Conservation (phyloP, 2,797 vertebrate genomes). For the Oophaga sylvatica region DNA sequence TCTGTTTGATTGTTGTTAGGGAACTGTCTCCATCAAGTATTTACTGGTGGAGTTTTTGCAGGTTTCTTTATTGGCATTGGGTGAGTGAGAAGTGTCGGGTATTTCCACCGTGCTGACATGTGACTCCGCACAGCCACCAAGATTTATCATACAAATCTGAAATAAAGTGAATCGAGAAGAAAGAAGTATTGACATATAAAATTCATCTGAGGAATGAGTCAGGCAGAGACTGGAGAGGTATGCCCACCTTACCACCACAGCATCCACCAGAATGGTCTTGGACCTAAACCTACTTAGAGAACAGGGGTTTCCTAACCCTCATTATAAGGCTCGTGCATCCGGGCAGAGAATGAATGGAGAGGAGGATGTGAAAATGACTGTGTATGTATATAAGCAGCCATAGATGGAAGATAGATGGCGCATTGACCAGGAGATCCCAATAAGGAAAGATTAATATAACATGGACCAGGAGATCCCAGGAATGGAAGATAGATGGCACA, state of each 20-base stretch:
- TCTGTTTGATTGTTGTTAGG: constrained; percentile 62
- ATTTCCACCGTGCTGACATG: constrained; percentile 9
- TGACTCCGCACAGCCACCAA: too few species aligned
- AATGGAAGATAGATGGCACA: too few species aligned
- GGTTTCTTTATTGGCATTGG: constrained; percentile 10
- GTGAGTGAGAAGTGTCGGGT: neutral
- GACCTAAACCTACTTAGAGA: neutral
- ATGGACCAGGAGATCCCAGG: too few species aligned
- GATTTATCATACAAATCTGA: neutral
- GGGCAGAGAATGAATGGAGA: neutral
- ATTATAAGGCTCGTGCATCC: too few species aligned
- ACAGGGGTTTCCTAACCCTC: neutral
- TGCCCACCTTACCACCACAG: neutral
- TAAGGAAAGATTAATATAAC: too few species aligned
- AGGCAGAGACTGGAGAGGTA: neutral
- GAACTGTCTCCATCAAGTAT: constrained; percentile 54
- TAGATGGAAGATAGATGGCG: too few species aligned
- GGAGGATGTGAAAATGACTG: too few species aligned
- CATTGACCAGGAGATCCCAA: too few species aligned
- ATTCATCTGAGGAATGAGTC: neutral
- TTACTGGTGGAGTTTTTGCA: constrained; percentile 53
- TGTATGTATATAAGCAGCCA: too few species aligned
- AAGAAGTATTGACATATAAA: neutral
- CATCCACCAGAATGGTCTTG: neutral
- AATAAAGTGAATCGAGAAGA: neutral